phyloP scores from a whole-genome alignment of 2,113 vertebrate species.

The Bucco capensis region DNA sequence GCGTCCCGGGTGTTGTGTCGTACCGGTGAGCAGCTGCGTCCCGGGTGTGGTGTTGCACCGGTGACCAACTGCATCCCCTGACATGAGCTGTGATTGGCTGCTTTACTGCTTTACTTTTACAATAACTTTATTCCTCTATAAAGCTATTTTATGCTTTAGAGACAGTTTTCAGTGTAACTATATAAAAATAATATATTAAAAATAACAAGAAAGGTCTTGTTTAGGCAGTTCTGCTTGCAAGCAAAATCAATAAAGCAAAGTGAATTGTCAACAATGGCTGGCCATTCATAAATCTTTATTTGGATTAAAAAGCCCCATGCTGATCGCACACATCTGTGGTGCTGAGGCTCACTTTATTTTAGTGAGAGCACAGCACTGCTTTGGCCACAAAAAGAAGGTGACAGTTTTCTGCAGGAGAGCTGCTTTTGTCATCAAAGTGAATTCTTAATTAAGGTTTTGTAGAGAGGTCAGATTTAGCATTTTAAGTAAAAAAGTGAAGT shows the following conservation, averaged over 20 bases:
- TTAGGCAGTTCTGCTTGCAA: background rate
- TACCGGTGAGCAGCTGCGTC: too few relatives aligned
- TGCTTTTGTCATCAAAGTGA: background rate
- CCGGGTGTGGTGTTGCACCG: too few relatives aligned
- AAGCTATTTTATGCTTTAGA: background rate
- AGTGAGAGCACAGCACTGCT: background rate
- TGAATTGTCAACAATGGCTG: background rate
- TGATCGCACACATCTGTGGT: background rate
- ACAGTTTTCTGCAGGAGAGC: background rate
- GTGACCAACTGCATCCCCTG: background rate
- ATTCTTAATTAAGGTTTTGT: background rate
- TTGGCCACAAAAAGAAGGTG: background rate
- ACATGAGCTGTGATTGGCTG: background rate
- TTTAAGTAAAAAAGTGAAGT: background rate
- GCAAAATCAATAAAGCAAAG: conserved; percentile 32
- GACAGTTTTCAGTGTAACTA: background rate
- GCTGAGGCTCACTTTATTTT: background rate
- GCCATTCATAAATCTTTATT: background rate
- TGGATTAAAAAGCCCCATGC: background rate
- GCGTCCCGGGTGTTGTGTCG: too few relatives aligned
- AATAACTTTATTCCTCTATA: background rate
- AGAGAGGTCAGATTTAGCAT: background rate
- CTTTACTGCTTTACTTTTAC: background rate
- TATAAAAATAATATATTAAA: background rate
- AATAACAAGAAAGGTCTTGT: background rate